These are phyloP conservation scores for Holcopasites calliopsidis DNA, from an alignment of 1,140 invertebrate genomes.

Conservation along the genomic window DNA sequence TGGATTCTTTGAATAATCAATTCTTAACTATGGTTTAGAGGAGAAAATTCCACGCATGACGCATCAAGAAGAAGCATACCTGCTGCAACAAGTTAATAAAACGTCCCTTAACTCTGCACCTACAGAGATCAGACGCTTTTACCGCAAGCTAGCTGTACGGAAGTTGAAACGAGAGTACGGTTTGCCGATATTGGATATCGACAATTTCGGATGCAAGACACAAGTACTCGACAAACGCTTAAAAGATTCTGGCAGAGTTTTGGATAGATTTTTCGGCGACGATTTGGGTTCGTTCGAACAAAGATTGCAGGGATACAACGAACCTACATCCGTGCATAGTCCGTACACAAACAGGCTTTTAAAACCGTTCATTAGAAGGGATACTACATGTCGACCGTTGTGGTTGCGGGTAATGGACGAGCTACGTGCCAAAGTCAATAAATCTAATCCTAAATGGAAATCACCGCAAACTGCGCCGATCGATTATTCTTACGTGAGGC, in stretches of 20 bases:
- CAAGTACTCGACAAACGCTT: conserved; percentile 31
- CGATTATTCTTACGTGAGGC: conserved; percentile 93
- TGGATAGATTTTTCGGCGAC: conserved; percentile 77
- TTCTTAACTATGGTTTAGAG: conserved; percentile 59
- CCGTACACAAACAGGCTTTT: conserved; percentile 84
- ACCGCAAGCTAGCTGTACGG: conserved; percentile 82
- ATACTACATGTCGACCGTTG: conserved; percentile 82
- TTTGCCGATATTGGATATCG: conserved; percentile 82
- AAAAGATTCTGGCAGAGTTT: conserved; percentile 67
- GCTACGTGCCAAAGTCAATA: conserved; percentile 83
- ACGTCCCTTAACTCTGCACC: conserved; percentile 71
- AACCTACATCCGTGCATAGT: conserved; percentile 81
- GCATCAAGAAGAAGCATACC: conserved; percentile 81
- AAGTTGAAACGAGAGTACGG: conserved; percentile 82
- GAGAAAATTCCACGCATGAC: conserved; percentile 76
- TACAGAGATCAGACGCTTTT: conserved; percentile 77
- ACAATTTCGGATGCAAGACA: conserved; percentile 70
- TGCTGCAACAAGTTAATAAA: conserved; percentile 79
- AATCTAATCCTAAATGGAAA: conserved; percentile 79
- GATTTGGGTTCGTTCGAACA: conserved; percentile 73
- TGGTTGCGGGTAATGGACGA: conserved; percentile 88
- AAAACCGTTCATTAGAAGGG: conserved; percentile 89
- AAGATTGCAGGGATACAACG: conserved; percentile 79
- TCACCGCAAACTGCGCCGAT: conserved; percentile 79
- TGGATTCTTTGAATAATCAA: not conserved